Percentiles rank a stretch among this genome's conserved stretches.
These are phyloP conservation scores for Drosophila diplacantha DNA, from an alignment of 2,888 invertebrate species.

Conservation along the genomic window DNA sequence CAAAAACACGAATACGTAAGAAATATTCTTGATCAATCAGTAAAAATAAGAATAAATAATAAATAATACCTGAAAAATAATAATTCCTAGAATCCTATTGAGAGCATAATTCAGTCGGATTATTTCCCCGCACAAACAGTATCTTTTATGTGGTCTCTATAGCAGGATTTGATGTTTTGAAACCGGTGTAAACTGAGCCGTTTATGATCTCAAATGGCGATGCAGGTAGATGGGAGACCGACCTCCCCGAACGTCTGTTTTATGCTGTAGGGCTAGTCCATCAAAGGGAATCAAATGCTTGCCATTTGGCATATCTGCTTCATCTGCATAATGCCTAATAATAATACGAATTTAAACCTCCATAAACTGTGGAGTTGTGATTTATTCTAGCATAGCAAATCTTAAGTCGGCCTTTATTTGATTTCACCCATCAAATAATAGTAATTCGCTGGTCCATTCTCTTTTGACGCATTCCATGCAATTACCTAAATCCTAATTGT, in stretches of 20 bases:
- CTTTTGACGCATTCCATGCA: neutral
- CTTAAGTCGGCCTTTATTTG: neutral
- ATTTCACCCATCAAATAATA: neutral
- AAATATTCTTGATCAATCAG: neutral
- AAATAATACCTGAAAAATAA: neutral
- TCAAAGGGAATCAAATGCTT: constrained; percentile 60
- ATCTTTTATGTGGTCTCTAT: constrained; percentile 11
- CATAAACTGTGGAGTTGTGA: neutral
- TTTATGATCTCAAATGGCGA: constrained; percentile 68
- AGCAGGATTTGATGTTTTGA: constrained; percentile 37
- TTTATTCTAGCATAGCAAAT: constrained; percentile 2
- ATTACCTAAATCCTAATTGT: constrained; percentile 5
- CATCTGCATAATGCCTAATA: constrained; percentile 33
- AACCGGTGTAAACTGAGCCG: constrained; percentile 64
- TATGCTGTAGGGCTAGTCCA: constrained; percentile 46
- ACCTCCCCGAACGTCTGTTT: constrained; percentile 4
- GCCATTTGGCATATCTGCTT: constrained; percentile 25
- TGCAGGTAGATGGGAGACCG: constrained; percentile 54
- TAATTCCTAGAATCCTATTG: neutral
- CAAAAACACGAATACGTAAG: too few species aligned
- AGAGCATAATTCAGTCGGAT: constrained; percentile 3
- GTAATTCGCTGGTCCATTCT: neutral
- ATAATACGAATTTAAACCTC: constrained; percentile 11
- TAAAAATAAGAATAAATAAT: neutral
- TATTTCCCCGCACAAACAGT: too few species aligned